Percentiles rank a stretch among this genome's conserved stretches.
Conservation (phyloP, 1,140 invertebrate species). For the Calliopsis andreniformis region DNA sequence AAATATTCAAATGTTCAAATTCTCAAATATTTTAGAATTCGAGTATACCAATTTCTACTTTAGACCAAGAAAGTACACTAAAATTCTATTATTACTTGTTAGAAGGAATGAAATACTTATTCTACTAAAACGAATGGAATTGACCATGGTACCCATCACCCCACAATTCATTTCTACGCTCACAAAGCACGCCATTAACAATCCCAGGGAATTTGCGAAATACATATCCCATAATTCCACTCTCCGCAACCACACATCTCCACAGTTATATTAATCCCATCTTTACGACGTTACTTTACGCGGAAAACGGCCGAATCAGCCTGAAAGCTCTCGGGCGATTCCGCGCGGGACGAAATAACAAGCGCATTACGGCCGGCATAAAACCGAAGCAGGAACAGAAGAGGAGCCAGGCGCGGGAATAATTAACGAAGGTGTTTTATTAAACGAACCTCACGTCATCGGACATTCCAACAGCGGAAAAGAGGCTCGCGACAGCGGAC, state of each 20-base stretch:
- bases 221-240: neutral
- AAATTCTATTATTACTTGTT: no score
- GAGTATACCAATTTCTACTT: no score
- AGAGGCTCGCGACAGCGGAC: neutral
- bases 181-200: no score
- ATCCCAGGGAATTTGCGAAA: no score
- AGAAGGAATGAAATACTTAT: no score
- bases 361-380: conserved; percentile 5
- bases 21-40: no score
- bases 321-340: conserved; percentile 13
- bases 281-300: conserved; percentile 24
- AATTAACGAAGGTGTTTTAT: conserved; percentile 49
- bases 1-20: no score
- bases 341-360: conserved; percentile 22
- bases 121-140: no score
- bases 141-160: no score
- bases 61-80: no score
- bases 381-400: conserved; percentile 12
- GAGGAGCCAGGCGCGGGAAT: conserved; percentile 24
- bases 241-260: no score
- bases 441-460: conserved; percentile 23
- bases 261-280: conserved; percentile 8
- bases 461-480: neutral
- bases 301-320: conserved; percentile 35
- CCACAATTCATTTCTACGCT: no score